These are phyloP conservation scores for Varanus komodoensis DNA, from an alignment of 2,113 vertebrate species.

Conservation along the genomic window DNA sequence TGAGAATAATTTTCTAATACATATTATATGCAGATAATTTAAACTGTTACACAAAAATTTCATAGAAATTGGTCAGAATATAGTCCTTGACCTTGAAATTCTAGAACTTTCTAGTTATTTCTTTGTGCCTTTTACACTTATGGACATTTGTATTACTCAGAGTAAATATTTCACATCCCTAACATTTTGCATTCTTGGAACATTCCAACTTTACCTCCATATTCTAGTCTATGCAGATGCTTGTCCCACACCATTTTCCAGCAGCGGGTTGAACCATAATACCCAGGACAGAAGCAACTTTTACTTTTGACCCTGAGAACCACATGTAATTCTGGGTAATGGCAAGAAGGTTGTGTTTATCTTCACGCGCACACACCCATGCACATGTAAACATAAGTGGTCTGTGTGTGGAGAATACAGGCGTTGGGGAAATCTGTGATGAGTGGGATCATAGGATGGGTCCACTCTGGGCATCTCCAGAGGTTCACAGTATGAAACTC, in stretches of 20 bases:
- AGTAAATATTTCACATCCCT: neutral
- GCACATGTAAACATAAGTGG: no score
- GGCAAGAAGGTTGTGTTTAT: no score
- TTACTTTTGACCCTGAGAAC: no score
- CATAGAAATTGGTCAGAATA: neutral
- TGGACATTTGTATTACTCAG: neutral
- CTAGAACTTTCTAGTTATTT: neutral
- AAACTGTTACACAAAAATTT: neutral
- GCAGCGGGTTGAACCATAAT: neutral
- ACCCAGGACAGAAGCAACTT: neutral
- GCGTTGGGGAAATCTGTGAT: no score
- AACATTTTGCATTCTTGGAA: neutral
- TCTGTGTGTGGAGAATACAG: no score
- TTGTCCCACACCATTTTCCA: neutral
- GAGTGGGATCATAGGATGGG: no score
- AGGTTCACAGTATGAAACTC: no score
- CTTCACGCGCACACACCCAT: no score
- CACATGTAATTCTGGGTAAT: no score
- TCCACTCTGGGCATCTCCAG: no score
- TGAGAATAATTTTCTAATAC: neutral
- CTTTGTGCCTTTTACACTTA: neutral
- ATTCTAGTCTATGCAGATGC: neutral
- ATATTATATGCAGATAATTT: neutral
- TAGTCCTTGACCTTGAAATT: neutral
- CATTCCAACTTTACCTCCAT: neutral